Percentiles rank a stretch among this genome's conserved stretches.
phyloP scores from a whole-genome alignment of 2,888 invertebrate species.

The Nematopogon swammerdamellus region DNA sequence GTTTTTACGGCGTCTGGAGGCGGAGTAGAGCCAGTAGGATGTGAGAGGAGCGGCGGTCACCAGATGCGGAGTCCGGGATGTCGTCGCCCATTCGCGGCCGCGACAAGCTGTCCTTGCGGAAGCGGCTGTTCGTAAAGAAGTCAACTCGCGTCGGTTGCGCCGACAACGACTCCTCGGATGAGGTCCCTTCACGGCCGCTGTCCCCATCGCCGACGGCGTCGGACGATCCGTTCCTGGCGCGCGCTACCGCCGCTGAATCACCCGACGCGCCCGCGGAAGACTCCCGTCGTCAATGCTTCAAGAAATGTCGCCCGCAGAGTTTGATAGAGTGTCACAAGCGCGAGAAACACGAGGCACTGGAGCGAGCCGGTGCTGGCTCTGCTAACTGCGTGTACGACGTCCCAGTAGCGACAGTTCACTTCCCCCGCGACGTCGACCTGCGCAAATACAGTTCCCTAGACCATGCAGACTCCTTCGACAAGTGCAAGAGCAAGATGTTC shows the following conservation, averaged over 20 bases:
- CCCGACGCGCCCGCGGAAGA: constrained; percentile 27
- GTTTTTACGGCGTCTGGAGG: too few relatives aligned
- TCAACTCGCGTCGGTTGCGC: constrained; percentile 53
- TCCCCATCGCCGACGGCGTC: constrained; percentile 25
- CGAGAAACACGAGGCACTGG: not conserved
- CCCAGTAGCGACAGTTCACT: not conserved
- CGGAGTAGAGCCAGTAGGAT: too few relatives aligned
- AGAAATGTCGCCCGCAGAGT: constrained; percentile 42
- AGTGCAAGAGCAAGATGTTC: constrained; percentile 42
- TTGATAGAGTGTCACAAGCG: constrained; percentile 25
- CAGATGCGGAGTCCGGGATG: not conserved
- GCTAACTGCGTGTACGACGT: not conserved
- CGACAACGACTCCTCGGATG: constrained; percentile 46
- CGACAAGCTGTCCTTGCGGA: constrained; percentile 48
- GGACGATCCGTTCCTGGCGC: constrained; percentile 40
- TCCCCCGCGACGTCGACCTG: not conserved
- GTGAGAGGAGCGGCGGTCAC: too few relatives aligned
- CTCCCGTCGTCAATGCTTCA: constrained; percentile 37
- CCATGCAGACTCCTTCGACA: constrained; percentile 47
- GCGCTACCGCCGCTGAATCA: constrained; percentile 26
- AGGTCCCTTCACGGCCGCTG: constrained; percentile 42
- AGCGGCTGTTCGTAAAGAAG: constrained; percentile 48
- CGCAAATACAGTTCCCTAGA: constrained; percentile 29
- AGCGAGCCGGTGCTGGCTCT: not conserved
- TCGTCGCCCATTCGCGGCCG: constrained; percentile 34